Percentiles rank a stretch among this genome's conserved stretches.
Conservation (phyloP, 2,797 vertebrate species). For the Mustela erminea region DNA sequence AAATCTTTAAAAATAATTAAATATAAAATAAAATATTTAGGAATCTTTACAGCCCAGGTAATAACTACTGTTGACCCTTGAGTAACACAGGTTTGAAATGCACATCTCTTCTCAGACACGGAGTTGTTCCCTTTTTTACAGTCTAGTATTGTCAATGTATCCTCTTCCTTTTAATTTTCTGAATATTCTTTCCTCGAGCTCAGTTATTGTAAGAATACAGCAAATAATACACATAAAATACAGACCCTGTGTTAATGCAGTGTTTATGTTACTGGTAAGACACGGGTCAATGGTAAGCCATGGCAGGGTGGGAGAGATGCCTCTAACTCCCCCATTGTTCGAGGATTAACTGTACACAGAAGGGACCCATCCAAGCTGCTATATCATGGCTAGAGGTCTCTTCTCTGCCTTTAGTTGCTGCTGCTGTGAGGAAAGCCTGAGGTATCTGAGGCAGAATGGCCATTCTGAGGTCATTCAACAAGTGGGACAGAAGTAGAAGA, state of each 20-base stretch:
- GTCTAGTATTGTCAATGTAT: background rate
- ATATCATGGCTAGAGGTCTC: background rate
- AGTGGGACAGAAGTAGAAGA: background rate
- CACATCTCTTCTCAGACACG: background rate
- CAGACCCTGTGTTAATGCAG: background rate
- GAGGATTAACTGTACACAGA: background rate
- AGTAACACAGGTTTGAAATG: background rate
- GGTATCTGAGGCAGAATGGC: too few species aligned
- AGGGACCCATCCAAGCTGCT: too few species aligned
- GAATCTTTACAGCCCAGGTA: background rate
- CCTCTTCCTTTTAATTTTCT: background rate
- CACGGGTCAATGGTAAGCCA: background rate
- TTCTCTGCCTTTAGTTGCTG: background rate
- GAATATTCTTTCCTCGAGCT: background rate
- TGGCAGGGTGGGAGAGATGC: background rate
- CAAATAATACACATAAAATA: background rate
- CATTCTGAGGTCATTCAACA: background rate
- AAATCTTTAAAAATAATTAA: too few species aligned
- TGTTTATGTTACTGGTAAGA: background rate
- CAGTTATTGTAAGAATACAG: background rate
- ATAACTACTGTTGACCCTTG: background rate
- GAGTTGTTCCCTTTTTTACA: background rate
- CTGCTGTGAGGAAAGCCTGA: background rate
- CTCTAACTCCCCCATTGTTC: too few species aligned
- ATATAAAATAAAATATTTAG: background rate